A percentile compares a stretch with the other conserved stretches of the same genome.
These are phyloP conservation scores for Empidonax alnorum DNA, from an alignment of 2,113 vertebrate genomes.

Conservation along the genomic window DNA sequence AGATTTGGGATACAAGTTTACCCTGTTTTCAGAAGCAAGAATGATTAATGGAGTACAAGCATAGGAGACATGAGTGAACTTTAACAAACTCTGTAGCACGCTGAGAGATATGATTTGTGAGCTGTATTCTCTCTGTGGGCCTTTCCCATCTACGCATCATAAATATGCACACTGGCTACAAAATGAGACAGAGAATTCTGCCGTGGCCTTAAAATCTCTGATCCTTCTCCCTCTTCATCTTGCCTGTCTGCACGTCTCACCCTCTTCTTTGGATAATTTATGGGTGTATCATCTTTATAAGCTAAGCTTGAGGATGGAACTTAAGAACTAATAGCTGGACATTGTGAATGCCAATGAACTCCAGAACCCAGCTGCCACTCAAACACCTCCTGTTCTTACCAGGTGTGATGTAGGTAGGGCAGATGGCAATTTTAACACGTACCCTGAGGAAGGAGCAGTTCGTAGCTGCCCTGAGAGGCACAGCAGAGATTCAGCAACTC, in stretches of 20 bases:
- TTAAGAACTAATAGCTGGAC: neutral
- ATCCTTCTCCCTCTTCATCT: neutral
- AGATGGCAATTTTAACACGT: neutral
- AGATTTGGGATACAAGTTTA: neutral
- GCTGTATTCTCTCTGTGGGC: neutral
- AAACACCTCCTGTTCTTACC: neutral
- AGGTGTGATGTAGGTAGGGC: neutral
- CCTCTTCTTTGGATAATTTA: neutral
- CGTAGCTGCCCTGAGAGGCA: neutral
- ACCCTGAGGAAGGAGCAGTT: neutral
- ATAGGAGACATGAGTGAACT: slow-evolving; percentile 36
- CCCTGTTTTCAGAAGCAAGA: neutral
- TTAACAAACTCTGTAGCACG: neutral
- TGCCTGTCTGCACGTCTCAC: neutral
- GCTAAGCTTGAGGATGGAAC: neutral
- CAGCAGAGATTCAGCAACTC: neutral
- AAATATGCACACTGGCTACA: neutral
- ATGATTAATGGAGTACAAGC: slow-evolving; percentile 47
- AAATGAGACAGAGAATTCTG: neutral
- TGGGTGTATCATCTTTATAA: neutral
- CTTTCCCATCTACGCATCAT: neutral
- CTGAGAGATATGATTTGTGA: slow-evolving; percentile 28
- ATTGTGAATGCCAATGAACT: neutral
- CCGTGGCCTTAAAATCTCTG: neutral
- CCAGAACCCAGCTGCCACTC: neutral